Conservation (phyloP, 2,113 vertebrate species). For the Donacobius atricapilla region DNA sequence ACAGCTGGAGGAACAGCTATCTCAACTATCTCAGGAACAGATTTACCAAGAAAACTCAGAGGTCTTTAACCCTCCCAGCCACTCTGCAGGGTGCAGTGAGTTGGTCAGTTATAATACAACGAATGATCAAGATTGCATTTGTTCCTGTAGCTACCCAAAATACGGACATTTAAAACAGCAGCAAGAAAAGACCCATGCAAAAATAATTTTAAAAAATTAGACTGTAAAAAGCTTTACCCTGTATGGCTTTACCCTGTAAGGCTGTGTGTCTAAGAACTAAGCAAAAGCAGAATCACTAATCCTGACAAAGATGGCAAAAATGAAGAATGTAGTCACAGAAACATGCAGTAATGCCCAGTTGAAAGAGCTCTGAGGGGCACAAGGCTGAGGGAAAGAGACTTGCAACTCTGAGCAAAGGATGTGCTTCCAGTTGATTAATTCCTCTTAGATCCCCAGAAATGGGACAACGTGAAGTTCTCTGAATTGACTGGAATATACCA, state of each 20-base stretch:
- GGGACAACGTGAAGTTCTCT: not conserved
- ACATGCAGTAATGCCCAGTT: not conserved
- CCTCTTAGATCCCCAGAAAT: not conserved
- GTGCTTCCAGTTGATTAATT: not conserved
- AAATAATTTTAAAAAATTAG: not conserved
- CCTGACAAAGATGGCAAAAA: not conserved
- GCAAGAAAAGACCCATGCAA: not conserved
- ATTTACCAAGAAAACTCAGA: not conserved
- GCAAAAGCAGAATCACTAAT: not conserved
- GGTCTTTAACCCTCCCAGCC: not conserved
- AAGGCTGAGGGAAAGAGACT: not conserved
- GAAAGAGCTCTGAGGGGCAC: not conserved
- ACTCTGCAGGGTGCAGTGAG: not conserved
- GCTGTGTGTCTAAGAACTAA: not conserved
- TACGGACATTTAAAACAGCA: not conserved
- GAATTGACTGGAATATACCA: not conserved
- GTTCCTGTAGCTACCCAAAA: not conserved
- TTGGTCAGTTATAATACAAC: not conserved
- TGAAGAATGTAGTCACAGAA: not conserved
- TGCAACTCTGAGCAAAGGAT: not conserved
- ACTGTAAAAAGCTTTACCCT: not conserved
- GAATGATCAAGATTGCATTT: not conserved
- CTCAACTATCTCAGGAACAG: not conserved
- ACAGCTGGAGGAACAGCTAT: not conserved
- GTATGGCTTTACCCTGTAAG: not conserved